A percentile compares a stretch with the other conserved stretches of the same genome.
Conservation (phyloP, 2,113 vertebrate genomes). For the Gopherus evgoodei region DNA sequence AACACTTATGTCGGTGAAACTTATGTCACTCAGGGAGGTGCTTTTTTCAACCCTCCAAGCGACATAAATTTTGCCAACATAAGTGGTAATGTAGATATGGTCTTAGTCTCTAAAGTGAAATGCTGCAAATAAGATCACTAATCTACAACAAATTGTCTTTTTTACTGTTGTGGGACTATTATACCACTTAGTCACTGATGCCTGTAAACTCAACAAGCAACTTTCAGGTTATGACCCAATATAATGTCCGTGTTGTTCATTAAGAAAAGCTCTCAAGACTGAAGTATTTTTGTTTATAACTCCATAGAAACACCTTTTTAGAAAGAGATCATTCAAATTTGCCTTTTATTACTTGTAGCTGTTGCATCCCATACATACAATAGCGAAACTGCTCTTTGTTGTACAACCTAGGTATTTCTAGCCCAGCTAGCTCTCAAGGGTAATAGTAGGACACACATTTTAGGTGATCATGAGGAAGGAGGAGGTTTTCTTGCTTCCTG, state of each 20-base stretch:
- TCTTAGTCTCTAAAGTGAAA: neutral
- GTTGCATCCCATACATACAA: neutral
- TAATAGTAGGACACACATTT: neutral
- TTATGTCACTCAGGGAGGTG: too few relatives aligned
- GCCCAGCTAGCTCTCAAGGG: neutral
- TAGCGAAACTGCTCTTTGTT: accelerated
- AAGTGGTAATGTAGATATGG: too few relatives aligned
- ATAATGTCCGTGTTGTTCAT: neutral
- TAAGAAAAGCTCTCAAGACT: neutral
- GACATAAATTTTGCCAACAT: too few relatives aligned
- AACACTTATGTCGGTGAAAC: too few relatives aligned
- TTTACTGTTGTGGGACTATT: neutral
- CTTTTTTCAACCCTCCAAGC: too few relatives aligned
- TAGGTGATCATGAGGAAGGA: accelerated
- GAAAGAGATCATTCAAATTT: neutral
- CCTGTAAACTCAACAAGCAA: neutral
- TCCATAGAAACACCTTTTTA: neutral
- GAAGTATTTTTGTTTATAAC: neutral
- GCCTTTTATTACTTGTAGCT: neutral
- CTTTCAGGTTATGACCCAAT: neutral
- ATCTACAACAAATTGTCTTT: neutral
- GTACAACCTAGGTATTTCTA: neutral
- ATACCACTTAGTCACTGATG: neutral
- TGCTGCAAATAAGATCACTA: neutral
- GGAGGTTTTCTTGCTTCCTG: neutral